These are phyloP conservation scores for Lasioglossum oenotherae DNA, from an alignment of 2,888 invertebrate genomes.

Conservation along the genomic window DNA sequence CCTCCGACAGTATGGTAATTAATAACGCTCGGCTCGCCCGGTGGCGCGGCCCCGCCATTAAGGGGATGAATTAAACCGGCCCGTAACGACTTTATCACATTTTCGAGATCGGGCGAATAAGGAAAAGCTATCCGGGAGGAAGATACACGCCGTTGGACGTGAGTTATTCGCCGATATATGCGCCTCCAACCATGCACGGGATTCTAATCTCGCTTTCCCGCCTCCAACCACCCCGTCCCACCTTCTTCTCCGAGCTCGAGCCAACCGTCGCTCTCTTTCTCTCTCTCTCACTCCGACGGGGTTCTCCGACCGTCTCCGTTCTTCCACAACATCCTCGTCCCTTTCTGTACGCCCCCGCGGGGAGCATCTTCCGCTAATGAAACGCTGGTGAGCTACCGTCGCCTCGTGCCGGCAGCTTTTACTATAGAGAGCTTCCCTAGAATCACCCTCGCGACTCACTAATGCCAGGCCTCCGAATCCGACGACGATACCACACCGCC, in stretches of 20 bases:
- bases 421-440: slow-evolving; percentile 69
- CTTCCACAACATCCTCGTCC: slow-evolving; percentile 8
- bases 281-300: slow-evolving; percentile 17
- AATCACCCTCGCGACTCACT: slow-evolving; percentile 74
- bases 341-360: slow-evolving; percentile 71
- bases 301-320: slow-evolving; percentile 12
- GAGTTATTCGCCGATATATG: slow-evolving; percentile 76
- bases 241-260: slow-evolving; percentile 67
- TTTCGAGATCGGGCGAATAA: slow-evolving; percentile 42
- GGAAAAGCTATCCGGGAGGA: slow-evolving; percentile 57
- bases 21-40: slow-evolving; percentile 23
- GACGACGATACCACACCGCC: slow-evolving; percentile 42
- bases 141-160: slow-evolving; percentile 69
- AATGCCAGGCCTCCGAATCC: slow-evolving; percentile 61
- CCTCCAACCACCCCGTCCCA: slow-evolving; percentile 71
- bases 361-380: slow-evolving; percentile 84
- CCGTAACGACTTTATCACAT: slow-evolving; percentile 55
- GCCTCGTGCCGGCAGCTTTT: slow-evolving; percentile 81
- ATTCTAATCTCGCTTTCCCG: slow-evolving; percentile 82
- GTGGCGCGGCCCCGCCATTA: not conserved
- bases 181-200: slow-evolving; percentile 76
- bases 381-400: slow-evolving; percentile 83
- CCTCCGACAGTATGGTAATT: slow-evolving; percentile 29
- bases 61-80: slow-evolving; percentile 33
- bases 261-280: slow-evolving; percentile 30